These are phyloP conservation scores for Eristalis tenax DNA, from an alignment of 2,888 invertebrate genomes.

Conservation along the genomic window DNA sequence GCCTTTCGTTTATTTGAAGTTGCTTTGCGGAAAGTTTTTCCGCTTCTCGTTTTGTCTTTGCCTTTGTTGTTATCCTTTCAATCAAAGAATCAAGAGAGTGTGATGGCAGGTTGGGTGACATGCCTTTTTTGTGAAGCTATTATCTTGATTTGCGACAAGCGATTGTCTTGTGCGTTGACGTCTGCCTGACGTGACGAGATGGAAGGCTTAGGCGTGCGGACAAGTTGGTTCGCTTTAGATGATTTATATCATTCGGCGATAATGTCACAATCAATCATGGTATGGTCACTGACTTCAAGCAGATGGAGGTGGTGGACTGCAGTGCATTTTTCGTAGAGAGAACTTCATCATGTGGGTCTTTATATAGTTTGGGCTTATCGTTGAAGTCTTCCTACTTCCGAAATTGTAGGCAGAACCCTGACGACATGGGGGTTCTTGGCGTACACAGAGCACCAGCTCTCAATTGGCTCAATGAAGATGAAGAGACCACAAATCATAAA, in stretches of 20 bases:
- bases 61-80: conserved; percentile 42
- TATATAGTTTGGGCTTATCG: too few relatives aligned
- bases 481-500: too few relatives aligned
- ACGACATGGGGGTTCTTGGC: too few relatives aligned
- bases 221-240: background rate
- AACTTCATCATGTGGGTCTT: too few relatives aligned
- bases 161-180: background rate
- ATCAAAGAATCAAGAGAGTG: conserved; percentile 39
- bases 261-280: background rate
- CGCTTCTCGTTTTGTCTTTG: background rate
- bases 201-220: background rate
- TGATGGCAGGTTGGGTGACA: conserved; percentile 30
- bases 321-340: too few relatives aligned
- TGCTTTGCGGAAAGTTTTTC: conserved; percentile 15
- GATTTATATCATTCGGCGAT: background rate
- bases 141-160: conserved; percentile 31
- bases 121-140: conserved; percentile 17
- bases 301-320: background rate
- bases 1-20: conserved; percentile 48
- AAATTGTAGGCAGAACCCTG: too few relatives aligned
- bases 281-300: background rate
- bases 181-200: background rate
- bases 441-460: too few relatives aligned
- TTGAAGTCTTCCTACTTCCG: too few relatives aligned
- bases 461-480: too few relatives aligned